Evolutionary conservation across 2,797 vertebrate genomes (phyloP).

Genomic region (Echeneis naucrates): DNA sequence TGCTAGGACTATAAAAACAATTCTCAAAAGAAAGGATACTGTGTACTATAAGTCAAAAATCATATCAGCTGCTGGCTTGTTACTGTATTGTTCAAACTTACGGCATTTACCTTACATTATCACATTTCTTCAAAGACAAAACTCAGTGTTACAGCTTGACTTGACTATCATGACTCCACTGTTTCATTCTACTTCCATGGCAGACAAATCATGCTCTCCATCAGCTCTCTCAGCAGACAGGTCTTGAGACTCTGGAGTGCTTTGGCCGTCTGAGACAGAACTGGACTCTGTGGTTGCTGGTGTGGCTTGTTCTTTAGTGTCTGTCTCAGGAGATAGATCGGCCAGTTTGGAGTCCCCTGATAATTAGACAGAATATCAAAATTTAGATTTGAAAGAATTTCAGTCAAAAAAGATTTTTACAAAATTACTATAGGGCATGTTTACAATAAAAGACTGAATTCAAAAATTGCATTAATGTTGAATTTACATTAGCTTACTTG

Average conservation of each 20-base stretch:
- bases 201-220: conserved; percentile 87
- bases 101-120: conserved; percentile 46
- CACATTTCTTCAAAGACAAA: conserved; percentile 40
- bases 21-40: conserved; percentile 53
- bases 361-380: conserved; percentile 30
- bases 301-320: conserved; percentile 56
- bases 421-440: background rate
- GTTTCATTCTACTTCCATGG: conserved; percentile 90
- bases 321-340: conserved; percentile 53
- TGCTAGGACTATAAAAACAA: conserved; percentile 59
- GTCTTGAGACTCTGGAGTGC: conserved; percentile 67
- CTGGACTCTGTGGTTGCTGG: conserved; percentile 49
- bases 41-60: conserved; percentile 46
- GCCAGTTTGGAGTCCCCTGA: conserved; percentile 59
- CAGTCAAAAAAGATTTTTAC: no score
- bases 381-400: conserved; percentile 26
- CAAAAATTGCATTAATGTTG: background rate
- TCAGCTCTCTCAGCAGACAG: conserved; percentile 76
- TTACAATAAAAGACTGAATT: background rate
- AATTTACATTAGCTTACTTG: background rate
- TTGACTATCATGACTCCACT: conserved; percentile 5
- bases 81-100: conserved; percentile 38
- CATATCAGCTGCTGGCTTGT: conserved; percentile 25
- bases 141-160: conserved; percentile 29
- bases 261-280: conserved; percentile 64